Base-by-base conservation (phyloP, 2,888 invertebrate species). In the Temnothorax unifasciatus region DNA sequence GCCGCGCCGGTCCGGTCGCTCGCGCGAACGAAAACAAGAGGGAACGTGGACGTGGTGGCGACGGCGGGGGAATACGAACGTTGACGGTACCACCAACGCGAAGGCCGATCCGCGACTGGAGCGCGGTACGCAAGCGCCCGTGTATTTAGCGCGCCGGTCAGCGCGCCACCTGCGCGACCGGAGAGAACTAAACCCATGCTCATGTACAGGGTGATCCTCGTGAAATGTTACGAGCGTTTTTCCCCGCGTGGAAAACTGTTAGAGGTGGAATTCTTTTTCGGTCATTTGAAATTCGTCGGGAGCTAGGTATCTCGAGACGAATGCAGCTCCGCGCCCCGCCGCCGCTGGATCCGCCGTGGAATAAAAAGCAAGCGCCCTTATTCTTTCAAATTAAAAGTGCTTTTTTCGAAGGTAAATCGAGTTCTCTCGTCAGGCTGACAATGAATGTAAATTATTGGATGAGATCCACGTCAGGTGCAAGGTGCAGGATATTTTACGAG, bases 81-180 rank as follows among this genome's bases (percentile, higher is more conserved):
- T 34, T 34, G 0, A 21, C 82, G 25, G 68, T 86, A 83, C 85
- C 88, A 68, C 86, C 90, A 83, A 92, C 93, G 92, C 93, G 94
- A 92, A 92, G 93, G 92, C 91, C 92, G 93, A 93, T 92, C 92
- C 93, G 92, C 94, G 93, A 94, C 94, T 94, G 94, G 89, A 90
- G 52, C 68, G 76, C 52, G 47, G 41, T 29, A 77, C 76, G 76
- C 76, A 77, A 77, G 76, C 76, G 76, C 68, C 21, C 52, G 66
- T 13, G 52, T 77, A 68, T 77, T 66, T 68, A 77, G 38, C 68
- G 52, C 52, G 52, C 52, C 68, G 25, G 3, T 13, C 38, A 41
- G 21, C 52, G 21, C 52, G 76, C 76, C 76, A 68, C 25, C 68
- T 68, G 52, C 76, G 5, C 1, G 4, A 25, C 50, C 13, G 6